Conservation (phyloP, 2,888 invertebrate species). For the Cheilosia soror region DNA sequence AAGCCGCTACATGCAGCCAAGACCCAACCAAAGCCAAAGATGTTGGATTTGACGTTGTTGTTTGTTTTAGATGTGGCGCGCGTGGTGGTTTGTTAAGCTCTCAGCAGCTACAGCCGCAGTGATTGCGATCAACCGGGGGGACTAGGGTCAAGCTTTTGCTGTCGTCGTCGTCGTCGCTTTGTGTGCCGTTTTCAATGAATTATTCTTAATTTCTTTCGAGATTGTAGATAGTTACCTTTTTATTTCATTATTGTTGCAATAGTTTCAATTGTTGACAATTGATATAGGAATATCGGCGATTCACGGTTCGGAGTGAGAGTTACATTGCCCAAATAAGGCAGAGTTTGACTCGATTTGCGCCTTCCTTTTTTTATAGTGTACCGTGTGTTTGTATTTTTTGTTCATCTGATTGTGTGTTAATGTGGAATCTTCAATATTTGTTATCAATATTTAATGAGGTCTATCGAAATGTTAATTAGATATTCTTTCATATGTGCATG, state of each 20-base stretch:
- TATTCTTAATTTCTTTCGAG: constrained; percentile 63
- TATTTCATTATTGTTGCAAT: constrained; percentile 46
- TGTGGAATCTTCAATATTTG: constrained; percentile 20
- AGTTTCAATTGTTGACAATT: constrained; percentile 59
- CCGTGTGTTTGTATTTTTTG: constrained; percentile 40
- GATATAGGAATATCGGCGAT: constrained; percentile 41
- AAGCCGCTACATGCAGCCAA: constrained; percentile 65
- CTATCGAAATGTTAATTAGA: constrained; percentile 20
- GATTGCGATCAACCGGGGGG: constrained; percentile 71
- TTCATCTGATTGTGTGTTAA: constrained; percentile 1
- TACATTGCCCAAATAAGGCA: constrained; percentile 27
- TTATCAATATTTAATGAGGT: constrained; percentile 37
- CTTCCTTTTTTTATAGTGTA: constrained; percentile 16
- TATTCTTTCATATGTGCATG: not conserved
- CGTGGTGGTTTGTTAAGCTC: constrained; percentile 69
- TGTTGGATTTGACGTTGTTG: constrained; percentile 45
- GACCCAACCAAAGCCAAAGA: constrained; percentile 45
- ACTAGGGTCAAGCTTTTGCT: constrained; percentile 72
- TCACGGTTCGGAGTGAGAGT: constrained; percentile 20
- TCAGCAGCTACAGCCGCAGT: constrained; percentile 61
- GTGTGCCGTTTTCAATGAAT: constrained; percentile 62
- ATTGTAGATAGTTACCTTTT: constrained; percentile 41
- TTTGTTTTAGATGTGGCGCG: constrained; percentile 62
- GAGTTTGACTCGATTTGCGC: not conserved
- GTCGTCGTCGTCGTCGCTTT: constrained; percentile 44